Percentiles rank a stretch among this genome's conserved stretches.
Evolutionary conservation across 2,797 vertebrate genomes (phyloP).

Genomic region (Neostethus bicornis): DNA sequence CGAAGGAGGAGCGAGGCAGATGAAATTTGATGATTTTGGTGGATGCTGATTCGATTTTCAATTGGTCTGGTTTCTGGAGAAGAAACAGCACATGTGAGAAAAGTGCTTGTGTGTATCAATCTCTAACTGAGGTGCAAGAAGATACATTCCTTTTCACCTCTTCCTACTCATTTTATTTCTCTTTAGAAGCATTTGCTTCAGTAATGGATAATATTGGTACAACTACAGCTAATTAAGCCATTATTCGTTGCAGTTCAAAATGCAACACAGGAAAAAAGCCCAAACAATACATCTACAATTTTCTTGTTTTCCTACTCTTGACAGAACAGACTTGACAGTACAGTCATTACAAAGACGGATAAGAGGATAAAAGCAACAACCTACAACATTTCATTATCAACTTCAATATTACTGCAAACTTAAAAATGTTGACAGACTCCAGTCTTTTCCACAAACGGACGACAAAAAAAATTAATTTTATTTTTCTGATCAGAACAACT

Average conservation of each 20-base stretch:
- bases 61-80: conserved; percentile 88
- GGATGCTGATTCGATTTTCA: conserved; percentile 86
- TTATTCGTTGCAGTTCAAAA: conserved; percentile 34
- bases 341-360: conserved; percentile 31
- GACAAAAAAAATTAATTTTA: conserved; percentile 56
- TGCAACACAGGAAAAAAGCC: conserved; percentile 51
- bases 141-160: conserved; percentile 58
- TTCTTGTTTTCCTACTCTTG: conserved; percentile 21
- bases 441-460: conserved; percentile 62
- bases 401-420: conserved; percentile 62
- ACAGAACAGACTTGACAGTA: conserved; percentile 28
- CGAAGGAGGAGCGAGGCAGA: conserved; percentile 52
- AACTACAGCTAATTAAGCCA: conserved; percentile 12
- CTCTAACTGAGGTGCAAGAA: conserved; percentile 46
- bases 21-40: conserved; percentile 87
- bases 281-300: conserved; percentile 44
- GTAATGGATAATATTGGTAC: conserved; percentile 15
- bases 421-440: conserved; percentile 62
- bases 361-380: conserved; percentile 22
- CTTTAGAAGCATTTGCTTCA: conserved; percentile 9
- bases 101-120: neutral
- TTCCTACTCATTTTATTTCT: conserved; percentile 18
- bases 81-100: conserved; percentile 24
- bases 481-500: conserved; percentile 55
- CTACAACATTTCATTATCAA: conserved; percentile 22